phyloP scores from a whole-genome alignment of 2,113 vertebrate genomes.

The Alosa alosa region DNA sequence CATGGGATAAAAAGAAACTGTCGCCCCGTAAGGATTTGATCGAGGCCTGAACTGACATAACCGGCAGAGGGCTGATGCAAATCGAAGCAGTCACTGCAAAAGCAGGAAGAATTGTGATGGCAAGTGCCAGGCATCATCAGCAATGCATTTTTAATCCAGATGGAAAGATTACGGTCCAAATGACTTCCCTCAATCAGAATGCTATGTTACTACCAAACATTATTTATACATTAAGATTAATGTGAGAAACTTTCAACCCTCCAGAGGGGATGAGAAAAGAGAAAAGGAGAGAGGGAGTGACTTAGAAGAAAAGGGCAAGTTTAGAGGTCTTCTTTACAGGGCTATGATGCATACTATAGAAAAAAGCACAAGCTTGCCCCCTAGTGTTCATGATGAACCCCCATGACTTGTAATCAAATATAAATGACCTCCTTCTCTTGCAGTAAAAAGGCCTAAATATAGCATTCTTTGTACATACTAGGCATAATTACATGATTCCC shows the following conservation, averaged over 20 bases:
- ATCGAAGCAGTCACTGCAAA: constrained; percentile 58
- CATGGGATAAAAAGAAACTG: constrained; percentile 55
- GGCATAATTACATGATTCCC: constrained; percentile 32
- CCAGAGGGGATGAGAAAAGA: background rate
- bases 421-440: constrained; percentile 41
- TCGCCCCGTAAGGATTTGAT: constrained; percentile 55
- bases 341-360: constrained; percentile 23
- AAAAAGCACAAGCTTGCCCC: constrained; percentile 72
- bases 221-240: constrained; percentile 44
- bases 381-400: constrained; percentile 66
- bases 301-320: background rate
- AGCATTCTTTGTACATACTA: constrained; percentile 20
- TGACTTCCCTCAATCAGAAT: constrained; percentile 48
- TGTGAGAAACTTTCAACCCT: constrained; percentile 13
- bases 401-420: constrained; percentile 47
- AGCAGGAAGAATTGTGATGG: constrained; percentile 30
- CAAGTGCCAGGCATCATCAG: constrained; percentile 27
- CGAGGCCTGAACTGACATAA: constrained; percentile 50
- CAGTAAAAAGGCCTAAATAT: constrained; percentile 34
- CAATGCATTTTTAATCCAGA: constrained; percentile 55
- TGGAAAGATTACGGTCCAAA: constrained; percentile 40
- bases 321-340: constrained; percentile 21
- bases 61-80: constrained; percentile 54
- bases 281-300: background rate
- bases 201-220: constrained; percentile 36